Conservation (phyloP, 2,888 invertebrate species). For the Erebia epiphron region DNA sequence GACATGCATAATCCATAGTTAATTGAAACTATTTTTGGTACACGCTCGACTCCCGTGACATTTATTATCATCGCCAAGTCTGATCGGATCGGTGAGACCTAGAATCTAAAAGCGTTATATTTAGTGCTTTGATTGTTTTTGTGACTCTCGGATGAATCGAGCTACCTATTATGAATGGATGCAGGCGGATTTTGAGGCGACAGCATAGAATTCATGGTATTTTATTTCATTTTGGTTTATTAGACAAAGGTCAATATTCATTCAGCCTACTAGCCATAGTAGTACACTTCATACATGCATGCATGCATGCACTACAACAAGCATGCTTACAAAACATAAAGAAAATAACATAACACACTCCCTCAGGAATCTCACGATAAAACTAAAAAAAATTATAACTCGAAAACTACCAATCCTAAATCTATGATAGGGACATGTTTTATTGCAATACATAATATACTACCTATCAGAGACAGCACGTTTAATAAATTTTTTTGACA, state of each 20-base stretch:
- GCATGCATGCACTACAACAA: too few relatives aligned
- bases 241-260: neutral
- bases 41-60: constrained; percentile 11
- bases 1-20: constrained; percentile 18
- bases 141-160: constrained; percentile 21
- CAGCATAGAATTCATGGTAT: constrained; percentile 42
- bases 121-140: constrained; percentile 31
- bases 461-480: too few relatives aligned
- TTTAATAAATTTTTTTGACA: neutral
- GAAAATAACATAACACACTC: too few relatives aligned
- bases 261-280: too few relatives aligned
- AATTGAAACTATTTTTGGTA: constrained; percentile 32
- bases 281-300: too few relatives aligned
- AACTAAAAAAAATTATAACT: too few relatives aligned
- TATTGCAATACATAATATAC: too few relatives aligned
- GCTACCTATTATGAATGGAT: constrained; percentile 32
- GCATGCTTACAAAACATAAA: too few relatives aligned
- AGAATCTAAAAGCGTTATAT: constrained; percentile 25
- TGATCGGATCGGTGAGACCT: constrained; percentile 13
- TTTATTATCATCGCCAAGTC: constrained; percentile 34
- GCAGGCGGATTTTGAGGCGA: constrained; percentile 37
- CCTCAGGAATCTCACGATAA: too few relatives aligned
- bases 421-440: too few relatives aligned
- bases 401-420: too few relatives aligned
- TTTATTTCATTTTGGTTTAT: neutral